Base-by-base conservation (phyloP, 2,797 vertebrate genomes). In the Rhyacichthys aspro region DNA sequence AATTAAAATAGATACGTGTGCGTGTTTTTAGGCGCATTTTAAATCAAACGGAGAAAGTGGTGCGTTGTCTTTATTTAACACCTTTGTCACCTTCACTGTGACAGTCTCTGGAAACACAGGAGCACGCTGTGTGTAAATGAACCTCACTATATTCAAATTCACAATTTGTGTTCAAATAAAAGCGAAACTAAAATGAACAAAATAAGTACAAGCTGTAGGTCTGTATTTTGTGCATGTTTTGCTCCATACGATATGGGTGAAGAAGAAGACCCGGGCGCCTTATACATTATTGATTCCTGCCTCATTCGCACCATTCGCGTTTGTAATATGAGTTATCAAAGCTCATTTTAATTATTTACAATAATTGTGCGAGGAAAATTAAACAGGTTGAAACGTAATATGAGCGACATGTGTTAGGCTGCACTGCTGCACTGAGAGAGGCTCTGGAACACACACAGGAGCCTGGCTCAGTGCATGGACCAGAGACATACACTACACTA, bases 281-380 rank as follows among this genome's bases (percentile, higher is more conserved):
- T 69, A 69, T 97, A 82, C 95, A 98, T 98, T 93, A 98, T 98
- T 97, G 86, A 98, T 96, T 89, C 90, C 89, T 92, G 36, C 75
- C 81, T 94, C 93, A 84, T 88, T 94, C 94, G 85, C 91, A 93
- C 91, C 92, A 92, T 94, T 93, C 93, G 93, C 93, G 92, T 94
- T 92, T 93, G 96, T 97, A 98, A 98, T 93, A 95, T 93, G 95
- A 98, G 96, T 96, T 96, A 96, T 97, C 95, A 95, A 95, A 94
- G 94, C 92, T 86, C 93, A 86, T 87, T 90, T 98, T 93, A 98
- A 90, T 98, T 97, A 98, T 98, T 98, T 94, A 98, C 91, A 90
- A 80, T 83, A 84, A 84, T 93, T 92, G 93, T 94, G 94, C 90
- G 75, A 92, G 90, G 91, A 91, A 94, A 95, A 95, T 94, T 91